Evolutionary conservation across 2,113 vertebrate genomes (phyloP), one percentile per base, ranked within the genome.

Genomic region (Reinhardtius hippoglossoides): DNA sequence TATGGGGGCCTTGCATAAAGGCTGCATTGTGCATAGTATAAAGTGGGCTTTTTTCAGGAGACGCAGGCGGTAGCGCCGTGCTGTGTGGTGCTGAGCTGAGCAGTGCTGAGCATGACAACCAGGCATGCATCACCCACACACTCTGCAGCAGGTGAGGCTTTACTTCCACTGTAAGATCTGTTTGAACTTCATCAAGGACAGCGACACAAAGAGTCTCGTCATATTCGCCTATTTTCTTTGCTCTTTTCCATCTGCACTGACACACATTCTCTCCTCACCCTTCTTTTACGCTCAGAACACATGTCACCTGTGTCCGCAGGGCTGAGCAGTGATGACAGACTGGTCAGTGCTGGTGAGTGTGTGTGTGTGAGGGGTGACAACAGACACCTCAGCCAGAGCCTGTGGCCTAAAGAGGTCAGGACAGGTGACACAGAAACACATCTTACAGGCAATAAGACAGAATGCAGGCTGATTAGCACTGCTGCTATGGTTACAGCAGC

Each of bases 1-100:
- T 85, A 90, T 83, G 69, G 76, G 15, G 64, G 13, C 54, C 61
- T 73, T 74, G 68, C 24, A 88, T 91, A 90, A 89, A 89, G 89
- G 76, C 58, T 37, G 70, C 88, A 85, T 88, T 92, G 92, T 90
- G 78, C 69, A 48, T 21, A 68, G 56, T 58, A 69, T 72, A 85
- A 77, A 76, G 62, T 63, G 27, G 74, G 63, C 46, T 71, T 84
- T 75, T 71, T 80, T 68, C 58, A 67, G 52, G 54, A 80, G 60
- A 78, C 42, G 27, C 27, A 48, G 67, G 67, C 75, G 57, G 84
- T 70, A 56, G 73, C 23, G 69, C 35, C 46, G 76, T 71, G 74
- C 74, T 84, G 86, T 44, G 60, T 72, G 63, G 56, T 67, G 64
- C 66, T 23, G 37, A 62, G 61, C 72, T 66, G 78, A 71, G 73